phyloP scores from a whole-genome alignment of 2,113 vertebrate species.

The Entelurus aequoreus region DNA sequence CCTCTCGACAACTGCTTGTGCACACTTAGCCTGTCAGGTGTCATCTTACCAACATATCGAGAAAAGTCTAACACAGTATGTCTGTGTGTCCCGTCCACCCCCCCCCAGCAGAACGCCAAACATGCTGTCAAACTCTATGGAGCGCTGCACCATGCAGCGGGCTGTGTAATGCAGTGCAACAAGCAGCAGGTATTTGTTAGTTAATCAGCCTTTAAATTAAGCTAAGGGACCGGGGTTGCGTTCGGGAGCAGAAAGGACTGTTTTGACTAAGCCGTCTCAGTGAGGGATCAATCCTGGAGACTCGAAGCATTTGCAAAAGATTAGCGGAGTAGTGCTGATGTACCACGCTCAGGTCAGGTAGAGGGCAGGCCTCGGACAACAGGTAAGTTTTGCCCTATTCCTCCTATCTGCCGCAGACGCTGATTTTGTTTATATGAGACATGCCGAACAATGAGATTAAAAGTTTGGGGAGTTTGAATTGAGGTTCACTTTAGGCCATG shows the following conservation, averaged over 20 bases:
- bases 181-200: constrained; percentile 73
- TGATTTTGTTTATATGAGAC: constrained; percentile 38
- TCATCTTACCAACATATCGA: constrained; percentile 31
- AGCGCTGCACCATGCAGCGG: constrained; percentile 15
- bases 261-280: constrained; percentile 74
- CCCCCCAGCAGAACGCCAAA: constrained; percentile 24
- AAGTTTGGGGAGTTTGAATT: constrained; percentile 26
- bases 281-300: constrained; percentile 63
- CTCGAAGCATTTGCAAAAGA: constrained; percentile 75
- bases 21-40: constrained; percentile 27
- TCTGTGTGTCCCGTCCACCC: constrained; percentile 18
- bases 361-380: constrained; percentile 58
- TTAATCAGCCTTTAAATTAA: constrained; percentile 63
- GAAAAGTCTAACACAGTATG: constrained; percentile 33
- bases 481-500: constrained; percentile 11
- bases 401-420: constrained; percentile 55
- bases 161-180: constrained; percentile 48
- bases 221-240: constrained; percentile 40
- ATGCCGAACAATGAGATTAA: constrained; percentile 62
- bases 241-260: constrained; percentile 58
- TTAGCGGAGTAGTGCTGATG: constrained; percentile 65
- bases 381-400: constrained; percentile 49
- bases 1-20: constrained; percentile 4
- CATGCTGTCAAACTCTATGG: constrained; percentile 48
- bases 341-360: constrained; percentile 62